Conservation (phyloP, 30 jellyfish, hydroid and myxozoan genomes). For the Sanderia malayensis region DNA sequence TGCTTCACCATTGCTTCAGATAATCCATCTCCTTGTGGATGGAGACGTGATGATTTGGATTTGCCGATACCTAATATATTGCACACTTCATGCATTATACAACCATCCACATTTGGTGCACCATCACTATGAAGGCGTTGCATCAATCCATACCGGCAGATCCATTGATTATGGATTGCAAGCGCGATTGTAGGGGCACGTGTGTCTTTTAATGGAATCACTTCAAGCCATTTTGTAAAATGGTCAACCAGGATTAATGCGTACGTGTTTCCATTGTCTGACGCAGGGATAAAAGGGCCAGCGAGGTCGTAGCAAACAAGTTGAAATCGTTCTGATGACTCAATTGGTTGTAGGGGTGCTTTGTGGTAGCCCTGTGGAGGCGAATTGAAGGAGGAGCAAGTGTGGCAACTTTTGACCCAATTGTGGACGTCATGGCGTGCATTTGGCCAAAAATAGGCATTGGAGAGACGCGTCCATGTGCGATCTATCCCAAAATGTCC, state of each 20-base stretch:
- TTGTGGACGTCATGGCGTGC: constrained; percentile 2
- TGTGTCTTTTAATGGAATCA: constrained; percentile 10
- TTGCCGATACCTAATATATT: constrained; percentile 23
- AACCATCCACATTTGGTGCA: constrained; percentile 34
- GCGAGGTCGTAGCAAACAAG: constrained; percentile 29
- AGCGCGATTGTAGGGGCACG: constrained; percentile 35
- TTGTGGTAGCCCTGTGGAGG: constrained; percentile 40
- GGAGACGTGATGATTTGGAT: constrained; percentile 22
- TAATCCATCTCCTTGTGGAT: constrained; percentile 36
- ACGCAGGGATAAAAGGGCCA: constrained; percentile 19
- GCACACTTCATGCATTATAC: constrained; percentile 23
- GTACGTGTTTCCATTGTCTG: constrained; percentile 14
- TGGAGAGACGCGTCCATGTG: constrained; percentile 12
- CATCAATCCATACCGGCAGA: constrained; percentile 34
- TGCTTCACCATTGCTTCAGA: constrained; percentile 42
- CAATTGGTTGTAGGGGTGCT: constrained; percentile 34
- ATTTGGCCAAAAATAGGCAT: constrained; percentile 6
- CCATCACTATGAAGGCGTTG: constrained; percentile 35
- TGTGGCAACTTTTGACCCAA: constrained; percentile 13
- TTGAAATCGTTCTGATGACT: constrained; percentile 19
- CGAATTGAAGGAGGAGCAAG: constrained; percentile 16
- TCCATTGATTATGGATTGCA: constrained; percentile 35
- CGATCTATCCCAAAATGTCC: constrained; percentile 23
- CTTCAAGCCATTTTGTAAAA: constrained; percentile 23
- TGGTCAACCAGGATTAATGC: constrained; percentile 19